These are phyloP conservation scores for Chloroclystis v-ata DNA, from an alignment of 2,888 invertebrate species.

Conservation along the genomic window DNA sequence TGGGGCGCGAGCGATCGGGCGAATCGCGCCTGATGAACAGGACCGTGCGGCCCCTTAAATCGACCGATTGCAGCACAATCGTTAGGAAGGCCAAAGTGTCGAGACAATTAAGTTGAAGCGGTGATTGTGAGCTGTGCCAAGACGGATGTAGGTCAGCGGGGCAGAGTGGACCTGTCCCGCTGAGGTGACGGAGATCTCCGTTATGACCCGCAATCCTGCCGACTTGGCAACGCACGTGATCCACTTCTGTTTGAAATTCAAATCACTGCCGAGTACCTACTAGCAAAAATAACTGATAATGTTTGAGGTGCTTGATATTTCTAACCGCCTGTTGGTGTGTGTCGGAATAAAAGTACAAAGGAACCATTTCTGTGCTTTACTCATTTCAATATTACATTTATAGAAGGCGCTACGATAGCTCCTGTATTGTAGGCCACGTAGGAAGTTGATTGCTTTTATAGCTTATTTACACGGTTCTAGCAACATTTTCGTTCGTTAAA, in stretches of 20 bases:
- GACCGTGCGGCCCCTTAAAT: constrained; percentile 60
- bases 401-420: constrained; percentile 26
- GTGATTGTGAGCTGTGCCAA: constrained; percentile 76
- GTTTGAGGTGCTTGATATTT: constrained; percentile 2
- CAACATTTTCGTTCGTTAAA: constrained; percentile 57
- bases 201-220: constrained; percentile 50
- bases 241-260: constrained; percentile 33
- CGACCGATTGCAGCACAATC: constrained; percentile 73
- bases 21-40: constrained; percentile 36
- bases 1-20: not conserved
- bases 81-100: constrained; percentile 76
- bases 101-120: constrained; percentile 78
- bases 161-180: constrained; percentile 65
- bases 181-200: constrained; percentile 58
- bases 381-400: constrained; percentile 21
- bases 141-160: constrained; percentile 75
- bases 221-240: constrained; percentile 52
- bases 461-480: constrained; percentile 39
- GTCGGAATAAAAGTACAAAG: constrained; percentile 2
- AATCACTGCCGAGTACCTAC: constrained; percentile 25
- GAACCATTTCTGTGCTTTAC: constrained; percentile 10
- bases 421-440: constrained; percentile 21
- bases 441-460: constrained; percentile 25
- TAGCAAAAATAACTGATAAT: constrained; percentile 3
- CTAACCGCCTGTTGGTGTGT: constrained; percentile 2